Evolutionary conservation across 2,113 vertebrate genomes (phyloP), one percentile per base, ranked within the genome.

Genomic region (Greenwoodochromis staneri): DNA sequence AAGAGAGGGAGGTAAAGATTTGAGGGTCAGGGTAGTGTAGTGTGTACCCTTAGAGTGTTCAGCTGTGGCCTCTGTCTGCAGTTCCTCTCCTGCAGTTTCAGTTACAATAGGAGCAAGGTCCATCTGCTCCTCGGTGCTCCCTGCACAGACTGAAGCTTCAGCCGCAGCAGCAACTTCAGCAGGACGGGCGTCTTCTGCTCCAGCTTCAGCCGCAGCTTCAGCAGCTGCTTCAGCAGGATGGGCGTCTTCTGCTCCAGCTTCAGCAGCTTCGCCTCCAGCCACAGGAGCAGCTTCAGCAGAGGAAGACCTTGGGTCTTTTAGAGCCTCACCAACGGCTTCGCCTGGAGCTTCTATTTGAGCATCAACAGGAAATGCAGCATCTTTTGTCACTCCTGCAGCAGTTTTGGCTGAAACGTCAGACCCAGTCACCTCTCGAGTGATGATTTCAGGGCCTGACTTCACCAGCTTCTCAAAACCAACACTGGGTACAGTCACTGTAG

Each of bases 1-100:
- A 82, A 69, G 61, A 13, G 6, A 51, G 45, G 36, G 84, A 47
- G 91, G 78, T 24, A 89, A 49, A 80, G 71, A 78, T 88, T 88
- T 82, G n/a, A n/a, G 84, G 87, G n/a, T 49, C 19, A 40, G 29
- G 86, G 86, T 83, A 82, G 85, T 90, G 93, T 92, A 27, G 87
- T 96, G 90, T 95, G 90, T 96, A 97, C 96, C 96, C 95, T 97
- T 91, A 87, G 91, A 69, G 66, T 89, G 63, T 90, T 94, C 92
- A 55, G 63, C 59, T 80, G 83, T 53, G 38, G 84, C 59, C 24
- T 92, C 90, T 27, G 29, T 80, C 86, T 92, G 91, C 76, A 92
- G 90, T 85, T 90, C 71, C 85, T 91, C 90, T 92, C 87, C 94
- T 82, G 84, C 90, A 85, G 92, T 88, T 71, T 88, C 94, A 53